A percentile compares a stretch with the other conserved stretches of the same genome.
These are phyloP conservation scores for Galbula dea DNA, from an alignment of 2,113 vertebrate species.

Conservation along the genomic window DNA sequence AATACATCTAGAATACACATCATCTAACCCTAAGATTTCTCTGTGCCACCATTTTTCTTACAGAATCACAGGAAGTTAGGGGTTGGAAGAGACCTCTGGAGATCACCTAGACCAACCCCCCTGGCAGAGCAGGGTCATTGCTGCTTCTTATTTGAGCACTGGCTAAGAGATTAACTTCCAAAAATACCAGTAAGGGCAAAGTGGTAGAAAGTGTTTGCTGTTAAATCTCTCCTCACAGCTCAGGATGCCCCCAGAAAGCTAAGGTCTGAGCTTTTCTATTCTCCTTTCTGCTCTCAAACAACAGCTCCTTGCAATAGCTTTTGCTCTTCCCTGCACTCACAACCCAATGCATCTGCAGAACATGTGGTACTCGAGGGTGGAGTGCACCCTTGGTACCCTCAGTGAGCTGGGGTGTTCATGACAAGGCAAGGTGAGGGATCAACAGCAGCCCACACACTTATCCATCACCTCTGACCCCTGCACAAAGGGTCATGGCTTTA, in stretches of 20 bases:
- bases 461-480: neutral
- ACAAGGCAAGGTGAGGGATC: neutral
- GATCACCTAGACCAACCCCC: no score
- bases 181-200: neutral
- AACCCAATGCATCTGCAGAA: neutral
- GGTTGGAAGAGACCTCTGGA: no score
- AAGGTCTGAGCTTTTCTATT: neutral
- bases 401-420: neutral
- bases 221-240: neutral
- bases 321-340: neutral
- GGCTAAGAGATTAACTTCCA: neutral
- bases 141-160: neutral
- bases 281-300: neutral
- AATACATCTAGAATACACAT: neutral
- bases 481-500: neutral
- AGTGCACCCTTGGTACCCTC: rapidly evolving
- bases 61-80: no score
- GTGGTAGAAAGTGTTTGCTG: neutral
- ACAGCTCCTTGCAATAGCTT: neutral
- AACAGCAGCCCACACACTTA: neutral
- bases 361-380: rapidly evolving
- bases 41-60: neutral
- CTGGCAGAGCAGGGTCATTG: no score
- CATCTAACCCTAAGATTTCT: neutral
- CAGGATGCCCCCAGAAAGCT: neutral